Base-by-base conservation (phyloP, 2,797 vertebrate species). In the Urophycis tenuis region DNA sequence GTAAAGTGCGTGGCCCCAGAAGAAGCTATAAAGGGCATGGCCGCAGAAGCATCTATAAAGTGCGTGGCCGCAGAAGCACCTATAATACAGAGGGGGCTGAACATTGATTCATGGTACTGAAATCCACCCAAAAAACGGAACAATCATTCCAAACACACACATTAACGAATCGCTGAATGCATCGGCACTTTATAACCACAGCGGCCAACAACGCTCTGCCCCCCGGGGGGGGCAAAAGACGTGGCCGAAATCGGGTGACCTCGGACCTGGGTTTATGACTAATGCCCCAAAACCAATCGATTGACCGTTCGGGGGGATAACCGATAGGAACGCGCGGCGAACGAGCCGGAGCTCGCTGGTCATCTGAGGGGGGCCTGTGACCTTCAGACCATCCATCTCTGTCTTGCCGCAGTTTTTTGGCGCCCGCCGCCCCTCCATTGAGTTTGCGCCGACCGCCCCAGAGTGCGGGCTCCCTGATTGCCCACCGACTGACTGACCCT, bases 201-300 rank as follows among this genome's bases (percentile, higher is more conserved):
- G 84, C 74, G 72, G 76, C 81, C 78, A 85, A 85, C 81, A 85
- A 85, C 75, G 33, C 41, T 49, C 75, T 77, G 83, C 81, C 82
- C 22, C 35, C 45, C n/a, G n/a, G n/a, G n/a, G n/a, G n/a, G 73
- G 86, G 81, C 80, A 72, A 74, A 74, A 73, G 12, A 31, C 74
- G 10, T 60, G 14, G 32, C 85, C 85, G 75, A 89, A 89, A 88
- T 85, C 79, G 17, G 17, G 75, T 77, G 82, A 89, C 85, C 86
- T 86, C 74, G 78, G 78, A n/a, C n/a, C 85, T 84, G 83, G 75
- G 78, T 73, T 83, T 85, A 87, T 94, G 95, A 95, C 92, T 93
- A 95, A 96, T 95, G 94, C 92, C 88, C 94, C 96, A 95, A 87
- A 95, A 92, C 94, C 91, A 97, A 97, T 96, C 93, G 90, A 97